Conservation (phyloP, 2,888 invertebrate species). For the Archips xylosteana region DNA sequence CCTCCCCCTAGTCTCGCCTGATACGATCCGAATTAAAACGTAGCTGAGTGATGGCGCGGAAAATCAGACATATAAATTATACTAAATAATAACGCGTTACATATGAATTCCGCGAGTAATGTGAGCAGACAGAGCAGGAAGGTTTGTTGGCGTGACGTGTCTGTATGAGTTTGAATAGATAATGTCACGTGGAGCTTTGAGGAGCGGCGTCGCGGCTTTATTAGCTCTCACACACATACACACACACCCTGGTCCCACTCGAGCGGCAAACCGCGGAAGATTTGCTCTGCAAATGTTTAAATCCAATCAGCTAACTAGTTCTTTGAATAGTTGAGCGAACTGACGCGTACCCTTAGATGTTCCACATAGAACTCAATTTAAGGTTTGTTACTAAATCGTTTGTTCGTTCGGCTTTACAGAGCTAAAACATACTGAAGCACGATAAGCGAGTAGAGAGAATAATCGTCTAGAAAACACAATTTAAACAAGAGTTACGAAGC, state of each 20-base stretch:
- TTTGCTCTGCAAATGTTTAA: conserved; percentile 3
- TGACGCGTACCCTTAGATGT: neutral
- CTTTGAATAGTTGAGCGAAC: conserved; percentile 6
- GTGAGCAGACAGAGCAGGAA: neutral
- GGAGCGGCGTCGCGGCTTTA: neutral
- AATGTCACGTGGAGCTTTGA: neutral
- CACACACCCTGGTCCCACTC: neutral
- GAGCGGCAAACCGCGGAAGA: neutral
- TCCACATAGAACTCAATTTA: neutral
- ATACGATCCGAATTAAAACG: conserved; percentile 18
- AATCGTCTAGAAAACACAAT: neutral
- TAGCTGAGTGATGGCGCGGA: conserved; percentile 11
- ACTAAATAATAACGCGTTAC: conserved; percentile 23
- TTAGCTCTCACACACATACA: conserved; percentile 8
- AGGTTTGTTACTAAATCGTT: neutral
- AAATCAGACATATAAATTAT: conserved; percentile 29
- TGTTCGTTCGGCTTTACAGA: neutral
- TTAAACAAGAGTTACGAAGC: neutral
- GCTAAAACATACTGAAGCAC: neutral
- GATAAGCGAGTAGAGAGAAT: neutral
- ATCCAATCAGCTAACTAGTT: conserved; percentile 13
- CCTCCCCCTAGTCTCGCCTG: neutral
- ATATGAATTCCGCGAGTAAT: conserved; percentile 19
- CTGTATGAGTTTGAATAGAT: conserved; percentile 19
- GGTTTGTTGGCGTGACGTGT: conserved; percentile 1